Conservation (phyloP, 2,113 vertebrate species). For the Riparia riparia region DNA sequence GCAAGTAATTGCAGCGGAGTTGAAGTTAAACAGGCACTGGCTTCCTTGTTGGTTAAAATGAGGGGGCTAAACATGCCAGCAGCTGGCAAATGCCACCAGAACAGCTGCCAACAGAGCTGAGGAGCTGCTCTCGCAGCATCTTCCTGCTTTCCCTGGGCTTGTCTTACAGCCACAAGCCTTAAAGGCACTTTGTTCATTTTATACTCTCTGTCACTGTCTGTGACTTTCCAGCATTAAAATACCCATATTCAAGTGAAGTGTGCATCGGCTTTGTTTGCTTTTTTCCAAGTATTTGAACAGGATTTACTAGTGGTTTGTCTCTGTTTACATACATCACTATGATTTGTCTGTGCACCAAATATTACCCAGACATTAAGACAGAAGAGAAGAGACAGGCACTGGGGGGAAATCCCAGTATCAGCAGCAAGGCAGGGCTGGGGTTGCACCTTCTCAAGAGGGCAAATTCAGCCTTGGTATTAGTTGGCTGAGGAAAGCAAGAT, state of each 20-base stretch:
- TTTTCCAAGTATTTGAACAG: neutral
- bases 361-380: slow-evolving; percentile 13
- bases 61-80: slow-evolving; percentile 10
- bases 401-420: neutral
- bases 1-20: neutral
- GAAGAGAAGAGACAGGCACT: neutral
- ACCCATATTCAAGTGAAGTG: neutral
- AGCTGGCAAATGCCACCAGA: slow-evolving; percentile 50
- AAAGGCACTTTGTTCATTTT: slow-evolving; percentile 33
- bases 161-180: slow-evolving; percentile 9
- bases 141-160: neutral
- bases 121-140: slow-evolving; percentile 17
- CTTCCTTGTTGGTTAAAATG: slow-evolving; percentile 43
- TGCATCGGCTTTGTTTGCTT: neutral
- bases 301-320: slow-evolving; percentile 43
- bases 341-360: neutral
- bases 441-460: neutral
- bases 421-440: neutral
- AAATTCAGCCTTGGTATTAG: neutral
- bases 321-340: neutral
- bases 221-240: slow-evolving; percentile 4
- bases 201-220: slow-evolving; percentile 28
- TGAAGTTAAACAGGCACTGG: neutral
- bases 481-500: slow-evolving; percentile 23
- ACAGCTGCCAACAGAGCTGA: slow-evolving; percentile 41